These are phyloP conservation scores for Galeopsomyia nigrocyanea DNA, from an alignment of 2,888 invertebrate species.

Conservation along the genomic window DNA sequence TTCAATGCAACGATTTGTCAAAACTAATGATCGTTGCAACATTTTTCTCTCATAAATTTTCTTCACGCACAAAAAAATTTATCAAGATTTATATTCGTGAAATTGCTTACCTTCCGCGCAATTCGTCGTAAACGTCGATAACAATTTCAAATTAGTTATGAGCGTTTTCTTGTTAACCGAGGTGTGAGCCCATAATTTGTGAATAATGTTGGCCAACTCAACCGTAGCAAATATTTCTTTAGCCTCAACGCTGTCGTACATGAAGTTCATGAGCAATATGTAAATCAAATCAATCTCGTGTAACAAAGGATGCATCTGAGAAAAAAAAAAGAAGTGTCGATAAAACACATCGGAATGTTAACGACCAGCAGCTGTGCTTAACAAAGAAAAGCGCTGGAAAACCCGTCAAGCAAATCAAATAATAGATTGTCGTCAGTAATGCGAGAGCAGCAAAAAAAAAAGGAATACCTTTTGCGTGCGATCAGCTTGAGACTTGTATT, in stretches of 20 bases:
- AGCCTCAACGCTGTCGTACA: constrained; percentile 71
- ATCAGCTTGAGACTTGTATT: constrained; percentile 65
- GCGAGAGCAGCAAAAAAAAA: not conserved
- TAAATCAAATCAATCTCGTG: constrained; percentile 73
- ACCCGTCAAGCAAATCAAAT: not conserved
- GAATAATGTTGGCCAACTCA: constrained; percentile 73
- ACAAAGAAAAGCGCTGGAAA: constrained; percentile 24
- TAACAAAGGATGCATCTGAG: constrained; percentile 70
- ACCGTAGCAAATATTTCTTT: constrained; percentile 73
- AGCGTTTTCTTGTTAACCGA: constrained; percentile 73
- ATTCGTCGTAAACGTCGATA: constrained; percentile 76
- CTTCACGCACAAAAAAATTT: no score
- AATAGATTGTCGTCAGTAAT: not conserved
- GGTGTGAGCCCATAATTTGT: constrained; percentile 79
- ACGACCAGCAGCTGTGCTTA: not conserved
- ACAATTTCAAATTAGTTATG: constrained; percentile 72
- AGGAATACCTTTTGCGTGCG: constrained; percentile 66
- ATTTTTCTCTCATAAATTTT: no score
- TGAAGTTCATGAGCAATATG: constrained; percentile 73
- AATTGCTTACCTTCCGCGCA: constrained; percentile 72
- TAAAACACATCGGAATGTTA: not conserved
- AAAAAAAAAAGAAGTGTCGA: constrained; percentile 16
- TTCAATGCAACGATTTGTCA: not conserved
- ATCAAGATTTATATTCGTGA: no score
- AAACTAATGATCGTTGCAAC: constrained; percentile 2